Evolutionary conservation across 1,140 invertebrate genomes (phyloP).

Genomic region (Onthophagus taurus): DNA sequence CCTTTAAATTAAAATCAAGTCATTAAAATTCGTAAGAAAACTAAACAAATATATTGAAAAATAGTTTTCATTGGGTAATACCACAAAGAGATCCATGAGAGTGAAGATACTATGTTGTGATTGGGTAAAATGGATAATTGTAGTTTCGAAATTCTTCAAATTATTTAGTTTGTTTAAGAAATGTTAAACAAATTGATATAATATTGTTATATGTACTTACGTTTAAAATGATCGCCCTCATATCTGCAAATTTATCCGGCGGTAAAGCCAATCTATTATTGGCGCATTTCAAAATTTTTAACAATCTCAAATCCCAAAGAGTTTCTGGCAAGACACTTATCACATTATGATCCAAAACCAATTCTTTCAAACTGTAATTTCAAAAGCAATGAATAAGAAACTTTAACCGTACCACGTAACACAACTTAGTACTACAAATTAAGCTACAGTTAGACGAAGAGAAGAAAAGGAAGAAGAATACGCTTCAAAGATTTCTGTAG

Average conservation of each 20-base stretch:
- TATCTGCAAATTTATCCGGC: slow-evolving; percentile 42
- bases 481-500: slow-evolving; percentile 20
- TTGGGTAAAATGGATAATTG: too few relatives aligned
- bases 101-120: too few relatives aligned
- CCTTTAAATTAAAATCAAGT: slow-evolving; percentile 31
- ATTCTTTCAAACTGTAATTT: slow-evolving; percentile 56
- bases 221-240: slow-evolving; percentile 40
- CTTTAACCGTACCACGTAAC: slow-evolving; percentile 7
- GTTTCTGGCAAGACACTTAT: slow-evolving; percentile 51
- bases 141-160: too few relatives aligned
- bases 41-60: too few relatives aligned
- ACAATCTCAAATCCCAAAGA: slow-evolving; percentile 44
- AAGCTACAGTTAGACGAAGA: background rate
- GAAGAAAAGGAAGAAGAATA: slow-evolving; percentile 22
- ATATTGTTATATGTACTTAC: slow-evolving; percentile 21
- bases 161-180: too few relatives aligned
- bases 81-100: too few relatives aligned
- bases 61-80: too few relatives aligned
- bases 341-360: slow-evolving; percentile 61
- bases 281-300: slow-evolving; percentile 51
- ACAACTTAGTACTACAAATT: too few relatives aligned
- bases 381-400: slow-evolving; percentile 19
- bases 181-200: too few relatives aligned
- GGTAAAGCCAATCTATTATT: slow-evolving; percentile 46
- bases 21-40: too few relatives aligned